These are phyloP conservation scores for Caenorhabditis latens DNA, from an alignment of 1,140 invertebrate genomes.

Conservation along the genomic window DNA sequence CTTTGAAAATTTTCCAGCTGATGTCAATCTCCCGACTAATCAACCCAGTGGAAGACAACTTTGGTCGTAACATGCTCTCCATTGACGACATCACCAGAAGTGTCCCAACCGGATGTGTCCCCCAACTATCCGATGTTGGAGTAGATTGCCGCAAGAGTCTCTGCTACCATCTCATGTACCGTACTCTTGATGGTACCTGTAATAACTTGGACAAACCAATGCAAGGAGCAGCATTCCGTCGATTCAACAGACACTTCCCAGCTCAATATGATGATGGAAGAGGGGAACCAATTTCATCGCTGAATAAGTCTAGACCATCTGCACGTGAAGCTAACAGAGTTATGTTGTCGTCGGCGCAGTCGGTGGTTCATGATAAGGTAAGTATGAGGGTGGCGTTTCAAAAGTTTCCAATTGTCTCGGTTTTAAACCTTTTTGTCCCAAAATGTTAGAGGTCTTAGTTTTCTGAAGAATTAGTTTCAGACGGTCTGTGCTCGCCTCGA, in stretches of 20 bases:
- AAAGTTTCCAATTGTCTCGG: no score
- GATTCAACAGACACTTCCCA: conserved; percentile 70
- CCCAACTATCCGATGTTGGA: conserved; percentile 66
- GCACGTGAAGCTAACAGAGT: conserved; percentile 75
- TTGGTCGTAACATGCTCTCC: conserved; percentile 69
- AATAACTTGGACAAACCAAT: conserved; percentile 92
- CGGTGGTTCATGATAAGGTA: conserved; percentile 67
- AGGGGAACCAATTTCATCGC: conserved; percentile 71
- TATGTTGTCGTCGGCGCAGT: conserved; percentile 73
- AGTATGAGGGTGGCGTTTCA: no score
- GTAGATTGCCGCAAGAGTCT: conserved; percentile 73
- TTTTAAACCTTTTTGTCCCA: no score
- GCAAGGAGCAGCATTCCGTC: conserved; percentile 88
- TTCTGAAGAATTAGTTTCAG: no score
- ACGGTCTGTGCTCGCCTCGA: no score
- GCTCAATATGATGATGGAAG: conserved; percentile 73
- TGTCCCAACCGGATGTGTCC: conserved; percentile 76
- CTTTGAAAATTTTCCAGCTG: no score
- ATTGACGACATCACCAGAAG: conserved; percentile 75
- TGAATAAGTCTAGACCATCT: conserved; percentile 70
- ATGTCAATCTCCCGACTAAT: conserved; percentile 67
- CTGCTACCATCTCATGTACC: conserved; percentile 81
- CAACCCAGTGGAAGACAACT: conserved; percentile 74
- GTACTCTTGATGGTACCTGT: conserved; percentile 92
- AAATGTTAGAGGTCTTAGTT: no score